phyloP scores from a whole-genome alignment of 2,888 invertebrate species.

The Micoletzkya japonica region DNA sequence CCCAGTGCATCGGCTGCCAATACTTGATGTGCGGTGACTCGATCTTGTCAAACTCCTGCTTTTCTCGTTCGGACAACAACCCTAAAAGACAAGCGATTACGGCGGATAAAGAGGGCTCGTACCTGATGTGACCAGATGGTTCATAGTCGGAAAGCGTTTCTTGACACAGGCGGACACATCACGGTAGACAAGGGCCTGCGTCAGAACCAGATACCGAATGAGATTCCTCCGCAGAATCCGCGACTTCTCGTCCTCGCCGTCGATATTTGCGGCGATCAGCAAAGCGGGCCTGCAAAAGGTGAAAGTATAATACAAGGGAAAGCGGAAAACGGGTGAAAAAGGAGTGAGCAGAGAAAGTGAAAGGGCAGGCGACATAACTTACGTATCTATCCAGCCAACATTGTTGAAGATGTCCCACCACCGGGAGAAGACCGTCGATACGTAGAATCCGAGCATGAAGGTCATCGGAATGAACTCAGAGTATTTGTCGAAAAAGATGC shows the following conservation, averaged over 20 bases:
- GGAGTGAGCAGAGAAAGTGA: not conserved
- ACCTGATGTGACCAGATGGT: slow-evolving; percentile 47
- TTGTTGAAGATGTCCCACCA: slow-evolving; percentile 58
- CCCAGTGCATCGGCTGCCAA: slow-evolving; percentile 61
- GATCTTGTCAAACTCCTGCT: slow-evolving; percentile 55
- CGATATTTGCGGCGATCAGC: slow-evolving; percentile 49
- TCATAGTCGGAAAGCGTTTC: slow-evolving; percentile 58
- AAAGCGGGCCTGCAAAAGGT: slow-evolving; percentile 49
- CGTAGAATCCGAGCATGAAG: slow-evolving; percentile 61
- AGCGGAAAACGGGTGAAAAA: not conserved
- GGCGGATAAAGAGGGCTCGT: not conserved
- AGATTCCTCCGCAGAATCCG: slow-evolving; percentile 52
- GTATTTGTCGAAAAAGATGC: slow-evolving; percentile 56
- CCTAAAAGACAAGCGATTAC: slow-evolving; percentile 31
- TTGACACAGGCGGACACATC: slow-evolving; percentile 57
- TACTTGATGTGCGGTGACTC: slow-evolving; percentile 55
- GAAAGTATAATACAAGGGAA: not conserved
- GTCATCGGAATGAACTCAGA: slow-evolving; percentile 58
- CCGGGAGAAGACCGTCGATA: slow-evolving; percentile 54
- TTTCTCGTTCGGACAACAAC: slow-evolving; percentile 56
- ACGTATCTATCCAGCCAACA: slow-evolving; percentile 62
- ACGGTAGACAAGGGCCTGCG: slow-evolving; percentile 51
- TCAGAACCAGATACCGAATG: slow-evolving; percentile 54
- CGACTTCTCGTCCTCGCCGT: slow-evolving; percentile 46
- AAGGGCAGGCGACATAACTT: slow-evolving; percentile 6